Conservation (phyloP, 2,113 vertebrate genomes). For the Acanthochromis polyacanthus region DNA sequence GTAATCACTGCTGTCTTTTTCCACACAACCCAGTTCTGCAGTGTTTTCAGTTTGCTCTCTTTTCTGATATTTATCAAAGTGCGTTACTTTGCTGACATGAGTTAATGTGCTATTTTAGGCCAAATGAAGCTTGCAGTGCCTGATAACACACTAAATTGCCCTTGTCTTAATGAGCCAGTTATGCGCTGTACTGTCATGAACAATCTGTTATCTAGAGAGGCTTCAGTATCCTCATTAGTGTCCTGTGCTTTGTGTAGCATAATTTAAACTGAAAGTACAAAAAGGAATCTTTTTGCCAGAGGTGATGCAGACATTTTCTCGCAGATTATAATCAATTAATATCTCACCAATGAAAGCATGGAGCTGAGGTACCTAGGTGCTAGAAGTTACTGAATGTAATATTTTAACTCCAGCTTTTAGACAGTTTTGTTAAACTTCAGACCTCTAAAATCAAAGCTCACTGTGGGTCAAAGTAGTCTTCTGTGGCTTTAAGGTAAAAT, state of each 20-base stretch:
- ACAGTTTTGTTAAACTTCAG: neutral
- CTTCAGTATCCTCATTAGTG: constrained; percentile 59
- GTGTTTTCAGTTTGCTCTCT: constrained; percentile 4
- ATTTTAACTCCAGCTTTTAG: neutral
- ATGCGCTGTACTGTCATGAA: constrained; percentile 55
- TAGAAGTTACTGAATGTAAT: neutral
- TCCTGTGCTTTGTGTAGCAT: constrained; percentile 41
- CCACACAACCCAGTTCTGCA: neutral
- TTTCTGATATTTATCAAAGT: constrained; percentile 57
- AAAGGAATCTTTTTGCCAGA: neutral
- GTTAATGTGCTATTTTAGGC: constrained; percentile 70
- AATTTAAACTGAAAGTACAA: constrained; percentile 34
- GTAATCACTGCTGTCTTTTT: neutral
- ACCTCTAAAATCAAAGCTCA: neutral
- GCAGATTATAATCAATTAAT: constrained; percentile 11
- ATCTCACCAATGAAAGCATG: neutral
- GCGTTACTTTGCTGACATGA: constrained; percentile 53
- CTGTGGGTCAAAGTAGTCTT: neutral
- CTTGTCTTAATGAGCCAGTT: constrained; percentile 71
- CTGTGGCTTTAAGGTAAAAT: constrained; percentile 21
- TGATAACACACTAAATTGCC: constrained; percentile 71
- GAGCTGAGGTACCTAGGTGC: neutral
- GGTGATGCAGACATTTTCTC: neutral
- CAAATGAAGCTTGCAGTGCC: constrained; percentile 52
- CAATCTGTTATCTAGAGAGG: constrained; percentile 60